Percentiles rank a stretch among this genome's conserved stretches.
Conservation (phyloP, 2,113 vertebrate species). For the human region GRCh38 chr11:132822501-132823000, state of each 20-base stretch:
- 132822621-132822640: neutral
- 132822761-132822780: neutral
- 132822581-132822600: neutral
- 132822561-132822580: neutral
- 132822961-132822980: constrained; percentile 41
- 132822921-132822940: neutral
- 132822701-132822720: neutral
- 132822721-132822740: neutral
- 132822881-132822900: neutral
- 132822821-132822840: neutral
- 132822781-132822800: neutral
- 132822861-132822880: neutral
- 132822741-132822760: neutral
- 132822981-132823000: constrained; percentile 46
- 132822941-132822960: constrained; percentile 32
- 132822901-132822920: constrained; percentile 19
- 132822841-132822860: neutral
- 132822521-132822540: accelerated
- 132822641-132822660: neutral
- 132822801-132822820: neutral
- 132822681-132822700: neutral
- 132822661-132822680: neutral
- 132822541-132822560: neutral
- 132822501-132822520: too few relatives aligned
- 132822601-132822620: neutral